phyloP scores from a whole-genome alignment of 2,888 invertebrate genomes.

The Calameuta idolon region DNA sequence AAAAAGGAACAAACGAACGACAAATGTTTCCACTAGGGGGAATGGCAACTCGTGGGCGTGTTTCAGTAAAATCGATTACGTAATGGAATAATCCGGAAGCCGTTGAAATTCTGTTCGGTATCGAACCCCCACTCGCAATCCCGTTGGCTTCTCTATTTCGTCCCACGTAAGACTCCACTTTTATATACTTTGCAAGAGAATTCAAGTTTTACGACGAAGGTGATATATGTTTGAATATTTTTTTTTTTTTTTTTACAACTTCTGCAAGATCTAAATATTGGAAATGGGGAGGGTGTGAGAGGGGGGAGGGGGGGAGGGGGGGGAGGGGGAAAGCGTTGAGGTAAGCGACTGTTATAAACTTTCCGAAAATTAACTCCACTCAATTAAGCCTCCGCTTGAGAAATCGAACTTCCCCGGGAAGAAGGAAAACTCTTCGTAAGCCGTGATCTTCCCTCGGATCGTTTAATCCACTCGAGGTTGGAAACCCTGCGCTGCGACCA shows the following conservation, averaged over 20 bases:
- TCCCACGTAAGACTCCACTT: neutral
- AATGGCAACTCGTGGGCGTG: conserved; percentile 16
- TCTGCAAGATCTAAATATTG: neutral
- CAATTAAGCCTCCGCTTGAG: conserved; percentile 51
- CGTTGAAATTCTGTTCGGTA: conserved; percentile 47
- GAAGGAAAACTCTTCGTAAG: conserved; percentile 8
- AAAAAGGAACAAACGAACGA: neutral
- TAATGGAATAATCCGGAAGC: conserved; percentile 61
- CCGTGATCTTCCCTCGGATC: conserved; percentile 19
- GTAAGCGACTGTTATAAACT: conserved; percentile 34
- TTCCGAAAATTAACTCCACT: conserved; percentile 59
- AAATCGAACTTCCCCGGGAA: conserved; percentile 45
- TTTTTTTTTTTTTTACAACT: neutral
- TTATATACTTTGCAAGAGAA: neutral
- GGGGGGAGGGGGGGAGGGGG: too few relatives aligned
- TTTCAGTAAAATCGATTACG: conserved; percentile 48
- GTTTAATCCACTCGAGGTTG: conserved; percentile 43
- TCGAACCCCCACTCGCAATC: conserved; percentile 28
- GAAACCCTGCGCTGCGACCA: conserved; percentile 20
- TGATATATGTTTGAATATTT: neutral
- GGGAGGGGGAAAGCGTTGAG: conserved; percentile 28
- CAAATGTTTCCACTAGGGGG: neutral
- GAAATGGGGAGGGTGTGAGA: neutral
- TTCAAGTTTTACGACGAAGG: neutral
- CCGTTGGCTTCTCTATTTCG: neutral